These are phyloP conservation scores for Apodemia hepburni DNA, from an alignment of 2,888 invertebrate genomes.

Conservation along the genomic window DNA sequence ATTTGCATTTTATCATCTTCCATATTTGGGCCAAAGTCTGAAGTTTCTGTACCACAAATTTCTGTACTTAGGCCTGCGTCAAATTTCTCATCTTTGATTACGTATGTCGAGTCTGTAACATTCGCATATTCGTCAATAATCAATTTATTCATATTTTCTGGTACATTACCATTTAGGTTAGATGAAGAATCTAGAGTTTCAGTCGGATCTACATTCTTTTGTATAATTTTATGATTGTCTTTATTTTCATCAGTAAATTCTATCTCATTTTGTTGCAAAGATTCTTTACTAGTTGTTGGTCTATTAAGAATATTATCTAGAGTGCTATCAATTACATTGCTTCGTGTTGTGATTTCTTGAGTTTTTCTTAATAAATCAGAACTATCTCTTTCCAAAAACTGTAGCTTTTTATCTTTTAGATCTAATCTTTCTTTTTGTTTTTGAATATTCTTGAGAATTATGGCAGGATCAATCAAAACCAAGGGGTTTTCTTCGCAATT, in stretches of 20 bases:
- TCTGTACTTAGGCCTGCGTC: neutral
- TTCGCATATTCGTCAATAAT: neutral
- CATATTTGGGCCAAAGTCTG: neutral
- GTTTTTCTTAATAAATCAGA: conserved; percentile 41
- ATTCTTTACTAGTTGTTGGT: conserved; percentile 1
- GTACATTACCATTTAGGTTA: neutral
- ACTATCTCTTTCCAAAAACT: conserved; percentile 44
- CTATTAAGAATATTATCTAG: conserved; percentile 1
- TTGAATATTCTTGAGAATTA: conserved; percentile 45
- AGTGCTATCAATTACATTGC: neutral
- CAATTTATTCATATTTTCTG: neutral
- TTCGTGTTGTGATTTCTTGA: neutral
- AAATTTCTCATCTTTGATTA: neutral
- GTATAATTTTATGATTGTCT: neutral
- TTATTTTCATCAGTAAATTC: neutral
- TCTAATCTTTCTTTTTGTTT: conserved; percentile 44
- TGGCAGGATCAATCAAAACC: conserved; percentile 22
- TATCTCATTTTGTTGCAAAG: neutral
- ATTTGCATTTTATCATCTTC: neutral
- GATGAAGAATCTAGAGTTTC: neutral
- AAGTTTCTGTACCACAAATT: neutral
- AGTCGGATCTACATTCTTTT: neutral
- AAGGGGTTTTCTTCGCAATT: conserved; percentile 8
- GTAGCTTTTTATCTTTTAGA: conserved; percentile 44
- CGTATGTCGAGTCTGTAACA: neutral